A percentile compares a stretch with the other conserved stretches of the same genome.
phyloP scores from a whole-genome alignment of 2,797 vertebrate species.

The Masticophis lateralis region DNA sequence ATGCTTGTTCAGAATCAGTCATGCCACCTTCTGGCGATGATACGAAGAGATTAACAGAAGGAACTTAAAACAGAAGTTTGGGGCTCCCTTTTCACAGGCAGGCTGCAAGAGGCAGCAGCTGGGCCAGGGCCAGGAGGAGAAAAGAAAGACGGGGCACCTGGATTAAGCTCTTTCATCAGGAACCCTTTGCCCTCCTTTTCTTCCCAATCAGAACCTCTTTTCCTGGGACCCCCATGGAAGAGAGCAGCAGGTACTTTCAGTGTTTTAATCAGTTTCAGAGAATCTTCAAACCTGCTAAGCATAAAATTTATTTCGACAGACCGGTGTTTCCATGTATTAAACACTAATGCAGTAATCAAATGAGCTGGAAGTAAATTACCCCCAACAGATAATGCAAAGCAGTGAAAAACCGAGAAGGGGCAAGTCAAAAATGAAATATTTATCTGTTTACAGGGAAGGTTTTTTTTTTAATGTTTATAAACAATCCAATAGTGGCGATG shows the following conservation, averaged over 20 bases:
- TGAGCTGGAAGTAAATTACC: background rate
- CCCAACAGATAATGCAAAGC: background rate
- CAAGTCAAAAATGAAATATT: background rate
- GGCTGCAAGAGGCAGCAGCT: background rate
- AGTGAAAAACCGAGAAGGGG: background rate
- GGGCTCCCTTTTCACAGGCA: background rate
- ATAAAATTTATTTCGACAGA: background rate
- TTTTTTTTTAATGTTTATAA: background rate
- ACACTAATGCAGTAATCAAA: background rate
- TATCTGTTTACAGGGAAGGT: background rate
- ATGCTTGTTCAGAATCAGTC: conserved; percentile 55
- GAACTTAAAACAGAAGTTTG: background rate
- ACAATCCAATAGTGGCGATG: background rate
- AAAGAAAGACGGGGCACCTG: background rate
- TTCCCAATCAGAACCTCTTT: background rate
- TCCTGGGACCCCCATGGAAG: background rate
- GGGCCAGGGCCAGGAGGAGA: no score
- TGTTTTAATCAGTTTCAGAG: background rate
- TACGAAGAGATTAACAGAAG: conserved; percentile 33
- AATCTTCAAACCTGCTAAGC: background rate
- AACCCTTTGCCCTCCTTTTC: background rate
- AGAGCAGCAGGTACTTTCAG: background rate
- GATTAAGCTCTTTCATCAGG: background rate
- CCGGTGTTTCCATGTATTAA: background rate
- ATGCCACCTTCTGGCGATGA: conserved; percentile 72